These are phyloP conservation scores for Pongo pygmaeus DNA, from an alignment of 2,113 vertebrate genomes.

Conservation along the genomic window DNA sequence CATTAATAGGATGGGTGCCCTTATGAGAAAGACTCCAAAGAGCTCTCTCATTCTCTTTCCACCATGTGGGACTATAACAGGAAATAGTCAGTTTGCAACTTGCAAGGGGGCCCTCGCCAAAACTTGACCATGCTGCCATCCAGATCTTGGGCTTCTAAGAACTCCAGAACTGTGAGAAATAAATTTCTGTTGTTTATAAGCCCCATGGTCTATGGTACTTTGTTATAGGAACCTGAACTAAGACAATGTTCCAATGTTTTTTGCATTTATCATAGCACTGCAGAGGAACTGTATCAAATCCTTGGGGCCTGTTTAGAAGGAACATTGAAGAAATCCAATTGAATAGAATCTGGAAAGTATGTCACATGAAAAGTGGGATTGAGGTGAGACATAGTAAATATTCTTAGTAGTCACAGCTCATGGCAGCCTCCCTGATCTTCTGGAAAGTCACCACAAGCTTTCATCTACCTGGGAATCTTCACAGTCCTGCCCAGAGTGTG, in stretches of 20 bases:
- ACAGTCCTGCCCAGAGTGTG: no score
- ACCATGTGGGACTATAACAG: not conserved
- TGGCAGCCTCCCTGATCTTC: not conserved
- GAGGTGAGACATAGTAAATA: not conserved
- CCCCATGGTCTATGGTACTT: not conserved
- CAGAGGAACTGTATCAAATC: not conserved
- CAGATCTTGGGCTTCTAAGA: not conserved
- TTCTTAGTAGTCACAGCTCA: not conserved
- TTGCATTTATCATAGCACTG: not conserved
- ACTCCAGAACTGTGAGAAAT: not conserved
- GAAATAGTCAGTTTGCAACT: not conserved
- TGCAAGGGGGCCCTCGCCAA: not conserved
- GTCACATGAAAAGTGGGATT: not conserved
- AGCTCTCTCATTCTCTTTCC: not conserved
- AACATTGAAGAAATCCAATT: not conserved
- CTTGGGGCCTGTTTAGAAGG: not conserved
- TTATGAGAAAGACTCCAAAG: no score
- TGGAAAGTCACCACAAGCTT: not conserved
- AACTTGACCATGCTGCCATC: fast-evolving
- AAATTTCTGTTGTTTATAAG: not conserved
- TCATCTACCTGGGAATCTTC: not conserved
- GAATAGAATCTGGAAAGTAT: not conserved
- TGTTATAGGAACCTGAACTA: not conserved
- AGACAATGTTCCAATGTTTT: not conserved
- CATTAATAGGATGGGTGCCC: not conserved